A percentile compares a stretch with the other conserved stretches of the same genome.
These are phyloP conservation scores for Pseudochirops cupreus DNA, from an alignment of 2,797 vertebrate species.

Conservation along the genomic window DNA sequence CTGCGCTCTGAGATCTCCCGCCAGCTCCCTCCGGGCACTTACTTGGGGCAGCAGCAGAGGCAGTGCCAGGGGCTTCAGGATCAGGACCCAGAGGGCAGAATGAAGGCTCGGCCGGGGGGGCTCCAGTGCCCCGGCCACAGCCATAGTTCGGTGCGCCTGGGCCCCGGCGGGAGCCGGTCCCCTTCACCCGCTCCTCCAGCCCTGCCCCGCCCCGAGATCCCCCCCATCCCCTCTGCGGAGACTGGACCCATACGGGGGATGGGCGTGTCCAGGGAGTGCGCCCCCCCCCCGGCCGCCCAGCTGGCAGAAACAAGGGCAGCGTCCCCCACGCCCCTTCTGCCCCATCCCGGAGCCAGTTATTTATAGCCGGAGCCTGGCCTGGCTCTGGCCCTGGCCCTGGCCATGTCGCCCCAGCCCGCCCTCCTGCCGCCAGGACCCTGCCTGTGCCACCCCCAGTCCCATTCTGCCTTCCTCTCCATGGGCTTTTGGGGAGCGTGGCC, in stretches of 20 bases:
- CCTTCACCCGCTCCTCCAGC: neutral
- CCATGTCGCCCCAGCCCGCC: neutral
- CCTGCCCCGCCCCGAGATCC: neutral
- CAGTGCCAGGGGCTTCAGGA: constrained; percentile 63
- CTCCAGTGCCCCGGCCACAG: neutral
- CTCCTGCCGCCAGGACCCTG: neutral
- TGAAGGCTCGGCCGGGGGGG: constrained; percentile 28
- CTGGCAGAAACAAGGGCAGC: constrained; percentile 19
- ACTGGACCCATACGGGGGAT: constrained; percentile 13
- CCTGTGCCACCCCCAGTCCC: neutral
- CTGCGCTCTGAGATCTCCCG: neutral
- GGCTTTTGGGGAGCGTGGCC: neutral
- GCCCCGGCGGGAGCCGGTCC: neutral
- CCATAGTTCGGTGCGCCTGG: neutral
- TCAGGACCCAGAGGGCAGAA: constrained; percentile 20
- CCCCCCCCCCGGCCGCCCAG: neutral
- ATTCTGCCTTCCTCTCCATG: neutral
- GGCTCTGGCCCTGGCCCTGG: neutral
- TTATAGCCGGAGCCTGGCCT: constrained; percentile 67
- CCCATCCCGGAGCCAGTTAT: constrained; percentile 61
- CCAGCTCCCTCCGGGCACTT: constrained; percentile 72
- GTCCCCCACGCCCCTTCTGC: constrained; percentile 15
- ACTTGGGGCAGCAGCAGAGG: constrained; percentile 78
- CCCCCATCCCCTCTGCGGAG: too few species aligned
- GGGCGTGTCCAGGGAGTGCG: neutral